Conservation (phyloP, 1,140 invertebrate genomes). For the Pseudachorutes palmiensis region DNA sequence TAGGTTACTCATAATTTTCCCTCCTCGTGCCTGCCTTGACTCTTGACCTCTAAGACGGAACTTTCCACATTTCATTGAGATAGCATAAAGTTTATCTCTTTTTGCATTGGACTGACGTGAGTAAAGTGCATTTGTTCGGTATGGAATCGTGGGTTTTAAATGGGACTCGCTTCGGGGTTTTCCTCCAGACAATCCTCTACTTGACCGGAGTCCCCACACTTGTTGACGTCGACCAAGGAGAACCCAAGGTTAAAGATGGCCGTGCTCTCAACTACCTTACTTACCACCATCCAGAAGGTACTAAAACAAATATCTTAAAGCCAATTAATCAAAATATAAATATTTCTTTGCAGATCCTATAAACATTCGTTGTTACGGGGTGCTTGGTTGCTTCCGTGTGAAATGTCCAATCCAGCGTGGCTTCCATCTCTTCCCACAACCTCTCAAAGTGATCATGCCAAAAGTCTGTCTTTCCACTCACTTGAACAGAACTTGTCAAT, state of each 20-base stretch:
- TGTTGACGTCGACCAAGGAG: background rate
- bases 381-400: constrained; percentile 26
- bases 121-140: too few species aligned
- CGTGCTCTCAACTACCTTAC: background rate
- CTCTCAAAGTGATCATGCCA: constrained; percentile 51
- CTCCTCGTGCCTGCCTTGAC: too few species aligned
- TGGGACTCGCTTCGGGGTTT: constrained; percentile 24
- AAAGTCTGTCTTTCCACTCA: constrained; percentile 49
- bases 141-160: too few species aligned
- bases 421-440: constrained; percentile 57
- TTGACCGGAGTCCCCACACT: constrained; percentile 22
- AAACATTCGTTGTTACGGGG: constrained; percentile 27
- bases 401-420: constrained; percentile 23
- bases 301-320: background rate
- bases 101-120: too few species aligned
- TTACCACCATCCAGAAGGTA: constrained; percentile 1
- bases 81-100: too few species aligned
- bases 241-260: background rate
- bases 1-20: too few species aligned
- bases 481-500: constrained; percentile 52
- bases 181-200: constrained; percentile 31
- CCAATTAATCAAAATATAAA: too few species aligned
- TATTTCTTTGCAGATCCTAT: constrained; percentile 11
- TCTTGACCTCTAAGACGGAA: too few species aligned
- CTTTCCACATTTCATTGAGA: too few species aligned